A percentile compares a stretch with the other conserved stretches of the same genome.
These are phyloP conservation scores for Xylophagus ater DNA, from an alignment of 2,888 invertebrate species.

Conservation along the genomic window DNA sequence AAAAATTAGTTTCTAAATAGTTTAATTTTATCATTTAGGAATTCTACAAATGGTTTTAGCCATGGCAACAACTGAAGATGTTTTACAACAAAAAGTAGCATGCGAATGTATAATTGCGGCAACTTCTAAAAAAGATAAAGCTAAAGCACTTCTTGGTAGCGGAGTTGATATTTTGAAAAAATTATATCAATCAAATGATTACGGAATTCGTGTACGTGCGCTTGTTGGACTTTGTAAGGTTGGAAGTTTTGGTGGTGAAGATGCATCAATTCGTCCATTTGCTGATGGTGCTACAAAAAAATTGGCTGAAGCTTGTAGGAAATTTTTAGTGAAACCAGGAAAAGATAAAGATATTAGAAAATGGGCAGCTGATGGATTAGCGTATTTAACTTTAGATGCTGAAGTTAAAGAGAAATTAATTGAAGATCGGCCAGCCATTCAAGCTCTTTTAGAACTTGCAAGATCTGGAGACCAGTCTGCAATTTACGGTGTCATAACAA, in stretches of 20 bases:
- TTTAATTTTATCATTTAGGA: constrained; percentile 23
- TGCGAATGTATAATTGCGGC: constrained; percentile 96
- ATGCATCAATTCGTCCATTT: constrained; percentile 88
- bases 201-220: constrained; percentile 79
- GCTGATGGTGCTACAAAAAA: constrained; percentile 89
- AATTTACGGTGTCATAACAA: constrained; percentile 84
- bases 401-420: constrained; percentile 96
- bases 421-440: constrained; percentile 71
- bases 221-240: constrained; percentile 91
- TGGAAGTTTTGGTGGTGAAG: constrained; percentile 88
- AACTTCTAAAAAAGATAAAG: constrained; percentile 94
- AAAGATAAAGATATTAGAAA: constrained; percentile 82
- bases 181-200: constrained; percentile 80
- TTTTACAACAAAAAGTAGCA: constrained; percentile 82
- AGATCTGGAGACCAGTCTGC: constrained; percentile 78
- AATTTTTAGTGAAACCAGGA: constrained; percentile 76
- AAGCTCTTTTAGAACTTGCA: constrained; percentile 79
- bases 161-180: constrained; percentile 90
- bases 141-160: constrained; percentile 74
- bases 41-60: constrained; percentile 93
- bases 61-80: constrained; percentile 90
- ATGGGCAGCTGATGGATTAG: constrained; percentile 95
- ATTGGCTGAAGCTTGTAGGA: constrained; percentile 86
- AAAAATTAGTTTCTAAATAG: too few relatives aligned
- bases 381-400: constrained; percentile 92